phyloP scores from a whole-genome alignment of 2,797 vertebrate genomes.

The Enteromius viviparus region DNA sequence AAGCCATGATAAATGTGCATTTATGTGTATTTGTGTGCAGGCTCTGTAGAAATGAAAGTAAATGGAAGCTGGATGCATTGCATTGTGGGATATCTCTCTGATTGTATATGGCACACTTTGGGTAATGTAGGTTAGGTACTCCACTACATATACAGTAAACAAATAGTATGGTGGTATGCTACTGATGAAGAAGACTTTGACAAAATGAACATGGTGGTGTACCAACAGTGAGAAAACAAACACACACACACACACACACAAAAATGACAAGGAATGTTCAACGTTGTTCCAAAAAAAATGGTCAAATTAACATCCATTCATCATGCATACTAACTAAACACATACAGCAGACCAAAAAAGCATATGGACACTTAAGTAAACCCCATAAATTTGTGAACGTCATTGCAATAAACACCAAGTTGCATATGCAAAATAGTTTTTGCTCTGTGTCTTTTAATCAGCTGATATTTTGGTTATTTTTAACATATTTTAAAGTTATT shows the following conservation, averaged over 20 bases:
- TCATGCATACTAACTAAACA: conserved; percentile 51
- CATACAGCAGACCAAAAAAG: conserved; percentile 39
- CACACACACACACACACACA: conserved; percentile 23
- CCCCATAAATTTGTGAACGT: conserved; percentile 40
- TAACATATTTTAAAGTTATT: background rate
- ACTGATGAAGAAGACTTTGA: background rate
- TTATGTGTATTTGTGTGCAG: background rate
- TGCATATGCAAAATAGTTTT: background rate
- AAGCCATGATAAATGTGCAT: background rate
- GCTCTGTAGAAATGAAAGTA: background rate
- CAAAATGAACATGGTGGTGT: conserved; percentile 13
- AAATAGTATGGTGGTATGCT: background rate
- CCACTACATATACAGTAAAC: background rate
- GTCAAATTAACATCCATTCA: conserved; percentile 46
- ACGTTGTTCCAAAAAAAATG: conserved; percentile 26
- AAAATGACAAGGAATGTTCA: conserved; percentile 29
- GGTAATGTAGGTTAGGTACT: background rate
- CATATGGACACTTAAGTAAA: conserved; percentile 13
- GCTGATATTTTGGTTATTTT: background rate
- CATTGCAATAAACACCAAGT: conserved; percentile 45
- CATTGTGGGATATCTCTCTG: conserved; percentile 2
- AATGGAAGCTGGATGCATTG: background rate
- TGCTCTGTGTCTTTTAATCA: background rate
- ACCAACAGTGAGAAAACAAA: conserved; percentile 17
- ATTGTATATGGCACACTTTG: background rate